Percentiles rank a stretch among this genome's conserved stretches.
These are phyloP conservation scores for Polietes domitor DNA, from an alignment of 2,888 invertebrate species.

Conservation along the genomic window DNA sequence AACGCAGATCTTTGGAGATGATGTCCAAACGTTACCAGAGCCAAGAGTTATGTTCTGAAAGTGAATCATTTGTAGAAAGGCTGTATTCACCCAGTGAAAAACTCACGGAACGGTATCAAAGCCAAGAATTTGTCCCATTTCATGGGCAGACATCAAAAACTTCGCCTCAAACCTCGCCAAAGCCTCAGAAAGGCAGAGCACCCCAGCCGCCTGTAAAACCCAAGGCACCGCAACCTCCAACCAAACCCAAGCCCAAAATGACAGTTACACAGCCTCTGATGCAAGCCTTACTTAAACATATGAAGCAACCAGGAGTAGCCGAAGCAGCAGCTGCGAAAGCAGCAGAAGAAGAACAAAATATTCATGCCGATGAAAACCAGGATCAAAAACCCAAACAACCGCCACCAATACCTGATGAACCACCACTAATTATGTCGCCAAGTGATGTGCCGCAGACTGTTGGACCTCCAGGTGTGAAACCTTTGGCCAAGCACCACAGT, in stretches of 20 bases:
- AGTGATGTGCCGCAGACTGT: slow-evolving; percentile 73
- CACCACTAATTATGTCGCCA: slow-evolving; percentile 78
- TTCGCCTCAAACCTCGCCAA: slow-evolving; percentile 53
- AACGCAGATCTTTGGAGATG: slow-evolving; percentile 82
- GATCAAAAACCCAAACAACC: slow-evolving; percentile 62
- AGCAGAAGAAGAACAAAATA: slow-evolving; percentile 70
- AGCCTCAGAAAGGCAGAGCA: slow-evolving; percentile 72
- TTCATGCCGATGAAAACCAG: slow-evolving; percentile 62
- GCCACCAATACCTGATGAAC: slow-evolving; percentile 79
- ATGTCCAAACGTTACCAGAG: slow-evolving; percentile 84
- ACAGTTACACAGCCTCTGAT: slow-evolving; percentile 77
- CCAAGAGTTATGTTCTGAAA: slow-evolving; percentile 83
- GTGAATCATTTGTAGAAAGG: slow-evolving; percentile 82
- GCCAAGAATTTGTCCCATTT: slow-evolving; percentile 84
- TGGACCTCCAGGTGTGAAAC: slow-evolving; percentile 82
- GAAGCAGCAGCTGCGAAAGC: slow-evolving; percentile 76
- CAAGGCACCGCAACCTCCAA: slow-evolving; percentile 66
- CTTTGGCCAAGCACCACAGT: slow-evolving; percentile 85
- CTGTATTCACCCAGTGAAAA: slow-evolving; percentile 85
- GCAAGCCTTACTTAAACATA: slow-evolving; percentile 77
- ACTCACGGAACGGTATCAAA: slow-evolving; percentile 85
- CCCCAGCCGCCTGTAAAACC: slow-evolving; percentile 73
- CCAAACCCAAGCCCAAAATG: slow-evolving; percentile 73
- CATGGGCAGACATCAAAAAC: slow-evolving; percentile 68
- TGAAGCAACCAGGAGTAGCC: slow-evolving; percentile 75